A percentile compares a stretch with the other conserved stretches of the same genome.
phyloP scores from a whole-genome alignment of 2,797 vertebrate species.

The Bradypus variegatus region DNA sequence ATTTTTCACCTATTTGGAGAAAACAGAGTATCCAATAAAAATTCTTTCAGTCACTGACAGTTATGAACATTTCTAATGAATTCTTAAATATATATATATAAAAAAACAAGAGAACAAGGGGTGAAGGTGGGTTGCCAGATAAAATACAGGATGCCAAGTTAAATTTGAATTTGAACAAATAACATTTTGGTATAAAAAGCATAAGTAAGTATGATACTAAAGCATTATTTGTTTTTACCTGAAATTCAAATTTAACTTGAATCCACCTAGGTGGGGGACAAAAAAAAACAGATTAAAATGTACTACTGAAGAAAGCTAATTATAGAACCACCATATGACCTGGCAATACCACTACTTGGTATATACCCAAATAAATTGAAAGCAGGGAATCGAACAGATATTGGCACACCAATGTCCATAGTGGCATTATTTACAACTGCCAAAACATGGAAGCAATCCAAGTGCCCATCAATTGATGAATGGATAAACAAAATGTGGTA shows the following conservation, averaged over 20 bases:
- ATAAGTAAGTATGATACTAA: not conserved
- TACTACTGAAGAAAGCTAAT: not conserved
- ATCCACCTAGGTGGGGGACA: not conserved
- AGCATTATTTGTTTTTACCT: not conserved
- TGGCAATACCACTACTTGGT: no score
- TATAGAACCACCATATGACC: no score
- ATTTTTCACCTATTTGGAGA: slow-evolving; percentile 6
- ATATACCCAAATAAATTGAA: no score
- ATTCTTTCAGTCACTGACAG: not conserved
- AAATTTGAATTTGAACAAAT: slow-evolving; percentile 7
- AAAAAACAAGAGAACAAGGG: not conserved
- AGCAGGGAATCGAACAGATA: no score
- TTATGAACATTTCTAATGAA: not conserved
- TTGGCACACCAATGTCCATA: no score
- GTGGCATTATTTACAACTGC: no score
- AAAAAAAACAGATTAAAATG: not conserved
- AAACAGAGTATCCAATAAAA: not conserved
- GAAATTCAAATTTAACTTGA: slow-evolving; percentile 3
- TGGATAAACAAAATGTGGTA: no score
- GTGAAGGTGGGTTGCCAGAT: not conserved
- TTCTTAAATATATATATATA: not conserved
- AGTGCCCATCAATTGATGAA: no score
- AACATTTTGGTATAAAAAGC: not conserved
- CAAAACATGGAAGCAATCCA: no score
- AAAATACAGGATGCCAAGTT: not conserved